Conservation (phyloP, 2,113 vertebrate species). For the Scatophagus argus region DNA sequence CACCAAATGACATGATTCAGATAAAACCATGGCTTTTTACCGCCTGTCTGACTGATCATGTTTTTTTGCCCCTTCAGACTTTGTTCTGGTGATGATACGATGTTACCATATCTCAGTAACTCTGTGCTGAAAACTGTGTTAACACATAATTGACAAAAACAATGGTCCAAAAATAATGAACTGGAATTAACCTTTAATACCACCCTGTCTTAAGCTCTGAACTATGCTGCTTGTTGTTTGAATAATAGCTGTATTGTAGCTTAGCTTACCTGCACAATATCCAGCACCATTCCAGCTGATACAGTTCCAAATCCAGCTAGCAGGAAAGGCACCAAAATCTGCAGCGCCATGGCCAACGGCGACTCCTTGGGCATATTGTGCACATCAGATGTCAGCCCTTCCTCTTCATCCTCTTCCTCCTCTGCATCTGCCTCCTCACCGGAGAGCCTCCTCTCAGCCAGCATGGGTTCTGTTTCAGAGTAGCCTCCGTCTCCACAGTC, state of each 20-base stretch:
- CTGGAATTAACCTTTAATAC: conserved; percentile 9
- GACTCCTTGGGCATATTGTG: conserved; percentile 91
- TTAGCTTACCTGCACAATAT: conserved; percentile 92
- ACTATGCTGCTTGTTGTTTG: neutral
- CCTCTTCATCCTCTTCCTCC: conserved; percentile 54
- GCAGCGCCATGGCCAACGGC: conserved; percentile 91
- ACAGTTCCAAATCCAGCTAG: conserved; percentile 97
- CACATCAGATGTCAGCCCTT: conserved; percentile 1
- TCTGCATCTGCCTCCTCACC: conserved; percentile 68
- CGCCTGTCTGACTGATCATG: neutral
- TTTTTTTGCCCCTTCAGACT: neutral
- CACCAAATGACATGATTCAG: neutral
- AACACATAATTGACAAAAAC: neutral
- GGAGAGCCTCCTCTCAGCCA: conserved; percentile 80
- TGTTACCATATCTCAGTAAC: neutral
- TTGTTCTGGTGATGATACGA: neutral
- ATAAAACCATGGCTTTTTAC: neutral
- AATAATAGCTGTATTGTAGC: conserved; percentile 11
- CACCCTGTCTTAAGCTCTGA: neutral
- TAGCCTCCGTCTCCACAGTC: conserved; percentile 84
- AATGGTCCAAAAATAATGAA: neutral
- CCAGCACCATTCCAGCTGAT: conserved; percentile 97
- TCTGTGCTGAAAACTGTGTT: neutral
- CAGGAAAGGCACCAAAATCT: conserved; percentile 94
- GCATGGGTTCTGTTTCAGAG: conserved; percentile 90